Evolutionary conservation across 2,888 invertebrate genomes (phyloP).

Genomic region (Apantesis nais): DNA sequence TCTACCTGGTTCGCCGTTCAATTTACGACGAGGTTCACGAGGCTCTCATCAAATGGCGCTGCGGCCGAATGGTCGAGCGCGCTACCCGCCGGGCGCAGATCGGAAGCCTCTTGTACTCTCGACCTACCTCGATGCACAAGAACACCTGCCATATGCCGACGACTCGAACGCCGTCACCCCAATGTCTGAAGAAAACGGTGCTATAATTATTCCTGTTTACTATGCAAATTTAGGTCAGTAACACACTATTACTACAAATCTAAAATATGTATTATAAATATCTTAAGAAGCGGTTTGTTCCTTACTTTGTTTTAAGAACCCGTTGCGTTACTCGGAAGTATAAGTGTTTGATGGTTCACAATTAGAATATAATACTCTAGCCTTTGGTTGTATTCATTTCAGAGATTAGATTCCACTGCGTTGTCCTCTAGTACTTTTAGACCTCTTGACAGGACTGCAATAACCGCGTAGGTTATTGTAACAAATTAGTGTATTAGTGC

Average conservation of each 20-base stretch:
- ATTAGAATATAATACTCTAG: not conserved
- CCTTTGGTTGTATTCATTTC: not conserved
- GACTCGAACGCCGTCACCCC: slow-evolving; percentile 99
- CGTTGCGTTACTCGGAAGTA: too few species aligned
- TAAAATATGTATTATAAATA: not conserved
- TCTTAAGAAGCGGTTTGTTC: not conserved
- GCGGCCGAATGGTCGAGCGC: slow-evolving; percentile 91
- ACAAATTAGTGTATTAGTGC: too few species aligned
- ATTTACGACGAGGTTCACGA: slow-evolving; percentile 94
- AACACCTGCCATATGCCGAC: slow-evolving; percentile 98
- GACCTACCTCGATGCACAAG: slow-evolving; percentile 97
- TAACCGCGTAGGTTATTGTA: not conserved
- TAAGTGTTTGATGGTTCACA: not conserved
- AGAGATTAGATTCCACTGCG: too few species aligned
- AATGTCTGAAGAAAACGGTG: slow-evolving; percentile 98
- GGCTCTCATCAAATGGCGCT: slow-evolving; percentile 97
- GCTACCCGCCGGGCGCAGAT: slow-evolving; percentile 93
- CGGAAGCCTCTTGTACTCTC: slow-evolving; percentile 97
- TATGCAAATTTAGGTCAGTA: slow-evolving; percentile 92
- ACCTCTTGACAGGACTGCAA: not conserved
- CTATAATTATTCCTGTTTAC: slow-evolving; percentile 96
- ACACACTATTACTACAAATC: not conserved
- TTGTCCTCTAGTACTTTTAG: not conserved
- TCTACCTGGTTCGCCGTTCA: slow-evolving; percentile 98
- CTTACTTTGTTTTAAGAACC: too few species aligned